A percentile compares a stretch with the other conserved stretches of the same genome.
Evolutionary conservation across 2,797 vertebrate species (phyloP).

Genomic region (Petrocephalus schoutedeni): DNA sequence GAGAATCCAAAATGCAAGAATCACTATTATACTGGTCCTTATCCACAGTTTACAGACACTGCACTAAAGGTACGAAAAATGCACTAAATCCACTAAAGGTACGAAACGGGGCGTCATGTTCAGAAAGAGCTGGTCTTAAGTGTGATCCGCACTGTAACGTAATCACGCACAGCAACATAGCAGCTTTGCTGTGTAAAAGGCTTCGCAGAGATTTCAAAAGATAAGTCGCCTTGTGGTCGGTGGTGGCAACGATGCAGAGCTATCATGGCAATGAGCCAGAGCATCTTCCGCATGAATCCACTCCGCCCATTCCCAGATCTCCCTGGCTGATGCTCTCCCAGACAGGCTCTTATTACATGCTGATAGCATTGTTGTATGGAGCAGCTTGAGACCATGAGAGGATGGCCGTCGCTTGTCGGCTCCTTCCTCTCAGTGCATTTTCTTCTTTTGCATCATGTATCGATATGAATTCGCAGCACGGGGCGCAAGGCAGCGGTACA

Average conservation of each 20-base stretch:
- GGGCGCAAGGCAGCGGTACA: too few relatives aligned
- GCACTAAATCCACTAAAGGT: background rate
- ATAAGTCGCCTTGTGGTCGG: background rate
- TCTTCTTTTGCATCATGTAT: background rate
- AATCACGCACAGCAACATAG: background rate
- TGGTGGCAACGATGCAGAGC: background rate
- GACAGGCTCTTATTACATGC: background rate
- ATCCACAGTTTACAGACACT: background rate
- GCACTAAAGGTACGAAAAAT: too few relatives aligned
- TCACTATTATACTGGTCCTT: background rate
- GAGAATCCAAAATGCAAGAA: background rate
- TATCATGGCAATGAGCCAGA: background rate
- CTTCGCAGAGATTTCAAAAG: background rate
- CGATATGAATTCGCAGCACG: background rate
- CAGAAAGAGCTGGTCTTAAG: background rate
- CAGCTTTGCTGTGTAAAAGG: background rate
- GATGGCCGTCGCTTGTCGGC: background rate
- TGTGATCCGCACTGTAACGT: background rate
- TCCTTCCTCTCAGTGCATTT: background rate
- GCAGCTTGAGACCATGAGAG: background rate
- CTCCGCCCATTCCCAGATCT: background rate
- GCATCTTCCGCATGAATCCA: background rate
- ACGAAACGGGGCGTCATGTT: background rate
- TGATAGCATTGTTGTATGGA: constrained; percentile 5
- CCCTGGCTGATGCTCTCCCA: constrained; percentile 1